These are phyloP conservation scores for Carpatolechia fugitivella DNA, from an alignment of 2,888 invertebrate genomes.

Conservation along the genomic window DNA sequence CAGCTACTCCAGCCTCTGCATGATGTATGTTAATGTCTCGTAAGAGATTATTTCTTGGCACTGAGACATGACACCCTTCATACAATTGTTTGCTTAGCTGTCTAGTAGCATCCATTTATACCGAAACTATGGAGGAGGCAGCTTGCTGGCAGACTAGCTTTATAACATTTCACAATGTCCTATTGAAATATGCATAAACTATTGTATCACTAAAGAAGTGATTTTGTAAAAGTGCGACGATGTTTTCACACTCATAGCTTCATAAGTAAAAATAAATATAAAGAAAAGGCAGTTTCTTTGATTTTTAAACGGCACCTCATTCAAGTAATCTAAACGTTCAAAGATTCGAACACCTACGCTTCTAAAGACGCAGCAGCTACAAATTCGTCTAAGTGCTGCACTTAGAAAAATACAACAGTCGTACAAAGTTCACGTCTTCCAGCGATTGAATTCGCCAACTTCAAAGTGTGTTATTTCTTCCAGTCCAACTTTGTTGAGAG, in stretches of 20 bases:
- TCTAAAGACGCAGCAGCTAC: constrained; percentile 27
- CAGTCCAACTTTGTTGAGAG: constrained; percentile 56
- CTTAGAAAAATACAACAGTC: constrained; percentile 68
- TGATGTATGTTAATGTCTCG: constrained; percentile 75
- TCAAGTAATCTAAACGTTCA: not conserved
- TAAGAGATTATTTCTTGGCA: constrained; percentile 77
- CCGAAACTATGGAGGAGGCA: constrained; percentile 17
- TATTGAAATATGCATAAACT: constrained; percentile 8
- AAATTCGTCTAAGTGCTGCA: constrained; percentile 54
- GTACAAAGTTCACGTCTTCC: constrained; percentile 60
- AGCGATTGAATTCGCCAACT: constrained; percentile 69
- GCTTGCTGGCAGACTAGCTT: constrained; percentile 27
- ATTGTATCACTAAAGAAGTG: too few species aligned
- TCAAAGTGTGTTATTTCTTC: constrained; percentile 73
- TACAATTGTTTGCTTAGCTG: constrained; percentile 61
- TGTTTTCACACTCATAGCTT: too few species aligned
- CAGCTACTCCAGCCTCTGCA: constrained; percentile 51
- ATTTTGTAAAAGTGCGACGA: too few species aligned
- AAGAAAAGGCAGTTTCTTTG: not conserved
- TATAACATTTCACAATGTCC: constrained; percentile 21
- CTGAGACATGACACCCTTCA: constrained; percentile 53
- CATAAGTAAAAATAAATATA: too few species aligned
- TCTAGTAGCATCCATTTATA: constrained; percentile 46
- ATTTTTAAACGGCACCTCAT: not conserved
- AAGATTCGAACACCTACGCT: not conserved